Base-by-base conservation (phyloP, 1,140 invertebrate genomes). In the Bombus turneri region DNA sequence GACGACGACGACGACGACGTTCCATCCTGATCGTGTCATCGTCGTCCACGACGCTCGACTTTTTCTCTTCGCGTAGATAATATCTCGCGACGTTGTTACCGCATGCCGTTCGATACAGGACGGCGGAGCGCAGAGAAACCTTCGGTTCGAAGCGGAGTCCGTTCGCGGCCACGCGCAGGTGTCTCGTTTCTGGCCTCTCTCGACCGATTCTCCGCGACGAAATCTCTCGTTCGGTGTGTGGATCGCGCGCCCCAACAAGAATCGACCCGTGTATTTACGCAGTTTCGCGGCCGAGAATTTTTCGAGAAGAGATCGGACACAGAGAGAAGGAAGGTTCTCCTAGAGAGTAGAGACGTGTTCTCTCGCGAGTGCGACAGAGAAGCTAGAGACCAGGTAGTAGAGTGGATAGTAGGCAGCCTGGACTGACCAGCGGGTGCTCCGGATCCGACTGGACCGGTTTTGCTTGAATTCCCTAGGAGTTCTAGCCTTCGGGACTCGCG, bases 361-460 rank as follows among this genome's bases (percentile, higher is more conserved):
- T n/a, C 71, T 72, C 71, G 71, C 25, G 71, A 68, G 47, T 69
- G 37, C 76, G 75, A 85, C 43, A 75, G 80, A 76, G 79, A 69
- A 37, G n/a, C 25, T 57, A 75, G 86, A 85, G 80, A 87, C 77
- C 92, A 92, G 91, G 92, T 93, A 93, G 87, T 91, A 81, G 88
- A 92, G 86, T 89, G 85, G 87, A 89, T 88, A 91, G 87, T 87
- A 73, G 74, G 75, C 88, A 91, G 84, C 68, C 68, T 59, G 82
- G 84, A 90, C 80, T 79, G 91, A 90, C 66, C 92, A 93, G 93
- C 92, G 93, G 92, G 93, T 94, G 93, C 93, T 93, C 91, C 92
- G 88, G 90, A 93, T 93, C 92, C 80, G 88, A 93, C 93, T 92
- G 85, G 93, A 94, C 93, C 93, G 93, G 93, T 94, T 94, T 93